These are phyloP conservation scores for Graptemys geographica DNA, from an alignment of 2,797 vertebrate species.

Conservation along the genomic window DNA sequence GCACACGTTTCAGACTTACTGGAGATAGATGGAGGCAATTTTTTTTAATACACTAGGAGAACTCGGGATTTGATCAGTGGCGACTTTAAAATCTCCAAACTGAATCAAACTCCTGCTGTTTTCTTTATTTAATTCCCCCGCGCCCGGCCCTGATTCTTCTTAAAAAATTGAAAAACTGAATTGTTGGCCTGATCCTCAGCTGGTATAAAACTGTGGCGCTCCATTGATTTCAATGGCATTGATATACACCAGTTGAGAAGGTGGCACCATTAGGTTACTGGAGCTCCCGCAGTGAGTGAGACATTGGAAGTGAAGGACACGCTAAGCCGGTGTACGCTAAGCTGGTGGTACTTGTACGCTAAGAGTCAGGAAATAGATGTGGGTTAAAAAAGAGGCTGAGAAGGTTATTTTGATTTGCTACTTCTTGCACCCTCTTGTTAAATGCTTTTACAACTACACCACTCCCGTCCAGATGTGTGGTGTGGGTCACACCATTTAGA, in stretches of 20 bases:
- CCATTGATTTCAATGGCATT: not conserved
- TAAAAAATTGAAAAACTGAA: not conserved
- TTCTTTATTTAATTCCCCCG: not conserved
- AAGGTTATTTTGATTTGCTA: not conserved
- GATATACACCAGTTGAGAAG: not conserved
- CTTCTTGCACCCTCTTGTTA: not conserved
- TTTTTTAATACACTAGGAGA: slow-evolving; percentile 2
- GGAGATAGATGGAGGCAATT: slow-evolving; percentile 62
- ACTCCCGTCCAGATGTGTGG: not conserved
- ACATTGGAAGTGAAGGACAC: not conserved
- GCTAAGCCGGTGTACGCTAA: not conserved
- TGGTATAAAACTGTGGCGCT: not conserved
- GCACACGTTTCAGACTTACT: not conserved
- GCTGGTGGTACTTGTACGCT: not conserved
- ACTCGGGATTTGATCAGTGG: slow-evolving; percentile 53
- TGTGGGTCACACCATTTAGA: not conserved
- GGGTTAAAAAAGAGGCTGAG: not conserved
- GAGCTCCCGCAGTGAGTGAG: not conserved
- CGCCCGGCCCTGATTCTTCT: not conserved
- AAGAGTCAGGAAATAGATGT: not conserved
- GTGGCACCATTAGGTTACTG: not conserved
- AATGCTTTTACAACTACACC: not conserved
- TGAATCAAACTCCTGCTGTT: slow-evolving; percentile 31
- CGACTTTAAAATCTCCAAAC: slow-evolving; percentile 22
- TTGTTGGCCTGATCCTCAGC: not conserved